Evolutionary conservation across 92 coral and sea anemone genomes (phyloP).

Genomic region (Phenganax marumi): DNA sequence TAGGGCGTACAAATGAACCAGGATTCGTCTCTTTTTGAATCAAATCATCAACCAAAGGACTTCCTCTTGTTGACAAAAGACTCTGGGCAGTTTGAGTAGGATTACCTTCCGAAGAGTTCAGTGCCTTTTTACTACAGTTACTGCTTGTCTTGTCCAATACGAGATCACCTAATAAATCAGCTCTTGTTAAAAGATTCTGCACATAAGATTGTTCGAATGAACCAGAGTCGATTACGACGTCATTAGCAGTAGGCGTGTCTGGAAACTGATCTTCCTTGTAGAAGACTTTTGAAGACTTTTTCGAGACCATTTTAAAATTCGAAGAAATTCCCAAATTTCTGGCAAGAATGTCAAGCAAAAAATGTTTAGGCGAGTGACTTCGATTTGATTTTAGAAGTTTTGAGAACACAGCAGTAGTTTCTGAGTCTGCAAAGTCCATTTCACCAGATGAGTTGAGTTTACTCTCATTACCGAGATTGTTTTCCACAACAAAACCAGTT

Average conservation of each 20-base stretch:
- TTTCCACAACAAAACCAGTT: not conserved
- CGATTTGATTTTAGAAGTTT: not conserved
- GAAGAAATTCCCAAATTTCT: not conserved
- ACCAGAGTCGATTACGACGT: not conserved
- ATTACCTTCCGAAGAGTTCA: not conserved
- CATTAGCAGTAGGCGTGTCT: not conserved
- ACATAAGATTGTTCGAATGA: not conserved
- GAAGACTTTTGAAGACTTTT: too few relatives aligned
- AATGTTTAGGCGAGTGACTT: not conserved
- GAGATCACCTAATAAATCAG: not conserved
- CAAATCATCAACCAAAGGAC: too few relatives aligned
- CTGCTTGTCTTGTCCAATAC: not conserved
- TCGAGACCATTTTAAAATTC: too few relatives aligned
- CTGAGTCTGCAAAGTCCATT: not conserved
- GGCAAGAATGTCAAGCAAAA: not conserved
- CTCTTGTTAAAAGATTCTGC: conserved; percentile 6
- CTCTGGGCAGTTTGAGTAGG: not conserved
- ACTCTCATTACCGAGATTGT: not conserved
- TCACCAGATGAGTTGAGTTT: not conserved
- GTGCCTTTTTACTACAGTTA: not conserved
- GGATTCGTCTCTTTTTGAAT: too few relatives aligned
- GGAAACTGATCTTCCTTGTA: not conserved
- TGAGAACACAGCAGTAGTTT: not conserved
- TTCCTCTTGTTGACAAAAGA: not conserved
- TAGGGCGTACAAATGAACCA: not conserved